Evolutionary conservation across 2,113 vertebrate genomes (phyloP).

Genomic region (Paracanthobrama guichenoti): DNA sequence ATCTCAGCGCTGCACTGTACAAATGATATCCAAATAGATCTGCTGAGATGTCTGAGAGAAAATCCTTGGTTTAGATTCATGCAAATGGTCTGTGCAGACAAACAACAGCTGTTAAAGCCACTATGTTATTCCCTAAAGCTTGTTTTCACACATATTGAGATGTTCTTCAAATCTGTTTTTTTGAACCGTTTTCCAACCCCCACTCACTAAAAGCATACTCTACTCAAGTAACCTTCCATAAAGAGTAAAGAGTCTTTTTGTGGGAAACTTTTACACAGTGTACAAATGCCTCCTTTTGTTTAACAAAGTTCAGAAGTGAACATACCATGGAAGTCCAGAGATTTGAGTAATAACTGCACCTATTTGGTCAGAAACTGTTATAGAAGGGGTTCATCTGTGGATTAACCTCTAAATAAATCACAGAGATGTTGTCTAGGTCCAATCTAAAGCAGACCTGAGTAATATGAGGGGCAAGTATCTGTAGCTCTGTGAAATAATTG

Average conservation of each 20-base stretch:
- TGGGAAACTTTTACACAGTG: background rate
- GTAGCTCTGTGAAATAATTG: conserved; percentile 19
- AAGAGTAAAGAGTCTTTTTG: background rate
- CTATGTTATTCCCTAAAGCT: conserved; percentile 37
- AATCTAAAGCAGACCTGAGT: background rate
- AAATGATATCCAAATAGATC: conserved; percentile 31
- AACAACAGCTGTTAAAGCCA: conserved; percentile 58
- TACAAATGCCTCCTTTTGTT: conserved; percentile 9
- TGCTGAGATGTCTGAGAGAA: conserved; percentile 35
- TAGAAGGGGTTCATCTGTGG: background rate
- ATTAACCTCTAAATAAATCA: conserved; percentile 20
- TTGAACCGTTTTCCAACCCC: background rate
- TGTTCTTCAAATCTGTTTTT: conserved; percentile 34
- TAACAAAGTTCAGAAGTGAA: conserved; percentile 11
- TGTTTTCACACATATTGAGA: conserved; percentile 35
- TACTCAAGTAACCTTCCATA: conserved; percentile 19
- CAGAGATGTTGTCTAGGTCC: conserved; percentile 18
- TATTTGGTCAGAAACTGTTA: background rate
- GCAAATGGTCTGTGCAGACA: conserved; percentile 37
- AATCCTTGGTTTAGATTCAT: conserved; percentile 39
- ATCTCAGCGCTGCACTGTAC: background rate
- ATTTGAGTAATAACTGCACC: background rate
- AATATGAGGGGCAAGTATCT: conserved; percentile 11
- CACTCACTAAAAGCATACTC: conserved; percentile 3
- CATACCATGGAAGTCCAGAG: background rate